Conservation (phyloP, 2,888 invertebrate genomes). For the Trypoxylon attenuatum region DNA sequence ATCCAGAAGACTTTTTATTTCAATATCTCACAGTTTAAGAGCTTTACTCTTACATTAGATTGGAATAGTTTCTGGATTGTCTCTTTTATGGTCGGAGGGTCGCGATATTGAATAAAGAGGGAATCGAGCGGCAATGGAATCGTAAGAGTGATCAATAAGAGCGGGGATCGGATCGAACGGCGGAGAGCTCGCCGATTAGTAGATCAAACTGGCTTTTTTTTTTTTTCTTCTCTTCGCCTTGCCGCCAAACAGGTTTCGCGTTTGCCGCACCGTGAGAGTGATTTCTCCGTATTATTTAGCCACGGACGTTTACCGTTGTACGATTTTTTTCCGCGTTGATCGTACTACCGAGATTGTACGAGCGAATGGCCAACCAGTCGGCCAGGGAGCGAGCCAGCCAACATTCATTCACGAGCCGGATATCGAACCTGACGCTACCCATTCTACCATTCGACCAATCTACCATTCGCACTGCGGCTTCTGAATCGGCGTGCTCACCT, state of each 20-base stretch:
- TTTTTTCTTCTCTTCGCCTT: slow-evolving; percentile 8
- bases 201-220: neutral
- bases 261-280: slow-evolving; percentile 35
- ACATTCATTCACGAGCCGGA: no score
- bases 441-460: neutral
- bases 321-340: neutral
- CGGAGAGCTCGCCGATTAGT: slow-evolving; percentile 1
- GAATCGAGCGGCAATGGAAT: slow-evolving; percentile 22
- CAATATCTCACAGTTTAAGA: no score
- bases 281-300: slow-evolving; percentile 13
- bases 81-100: no score
- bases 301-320: neutral
- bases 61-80: no score
- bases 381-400: neutral
- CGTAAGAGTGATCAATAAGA: no score
- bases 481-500: no score
- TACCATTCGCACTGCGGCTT: neutral
- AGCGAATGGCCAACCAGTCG: neutral
- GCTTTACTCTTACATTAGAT: no score
- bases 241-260: slow-evolving; percentile 29
- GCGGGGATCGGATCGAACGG: neutral
- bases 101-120: no score
- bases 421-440: neutral
- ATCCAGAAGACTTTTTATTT: no score
- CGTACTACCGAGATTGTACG: neutral